phyloP scores from a whole-genome alignment of 2,113 vertebrate species.

The Dipodomys ordii region DNA sequence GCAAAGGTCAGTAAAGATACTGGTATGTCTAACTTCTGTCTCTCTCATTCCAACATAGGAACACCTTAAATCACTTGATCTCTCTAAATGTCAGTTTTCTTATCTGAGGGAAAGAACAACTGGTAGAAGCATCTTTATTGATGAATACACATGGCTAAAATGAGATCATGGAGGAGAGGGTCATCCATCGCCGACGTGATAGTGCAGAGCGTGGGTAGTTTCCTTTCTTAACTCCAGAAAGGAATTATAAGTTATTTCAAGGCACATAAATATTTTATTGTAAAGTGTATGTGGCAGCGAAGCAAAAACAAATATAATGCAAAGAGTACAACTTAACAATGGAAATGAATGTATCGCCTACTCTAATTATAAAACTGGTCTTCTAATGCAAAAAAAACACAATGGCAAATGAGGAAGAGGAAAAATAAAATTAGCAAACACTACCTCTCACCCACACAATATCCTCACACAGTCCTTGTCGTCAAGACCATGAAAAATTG shows the following conservation, averaged over 20 bases:
- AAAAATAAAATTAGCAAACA: slow-evolving; percentile 20
- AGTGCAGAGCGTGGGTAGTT: neutral
- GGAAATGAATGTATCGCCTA: neutral
- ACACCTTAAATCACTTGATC: slow-evolving; percentile 17
- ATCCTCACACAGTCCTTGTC: neutral
- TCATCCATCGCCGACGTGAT: neutral
- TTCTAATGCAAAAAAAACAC: neutral
- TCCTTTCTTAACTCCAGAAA: neutral
- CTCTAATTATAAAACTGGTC: neutral
- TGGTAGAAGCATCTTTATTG: neutral
- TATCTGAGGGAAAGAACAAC: neutral
- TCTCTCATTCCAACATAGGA: neutral
- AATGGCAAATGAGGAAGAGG: slow-evolving; percentile 6
- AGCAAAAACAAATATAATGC: neutral
- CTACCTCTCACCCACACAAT: neutral
- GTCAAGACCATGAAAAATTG: neutral
- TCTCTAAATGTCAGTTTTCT: slow-evolving; percentile 48
- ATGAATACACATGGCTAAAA: neutral
- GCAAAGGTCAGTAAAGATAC: slow-evolving; percentile 35
- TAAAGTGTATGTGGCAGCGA: neutral
- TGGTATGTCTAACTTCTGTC: neutral
- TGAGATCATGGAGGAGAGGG: neutral
- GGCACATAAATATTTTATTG: neutral
- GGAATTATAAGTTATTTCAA: neutral
- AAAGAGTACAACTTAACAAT: slow-evolving; percentile 17